Evolutionary conservation across 2,888 invertebrate species (phyloP), one percentile per base, ranked within the genome.

Genomic region (Caenorhabditis afra): DNA sequence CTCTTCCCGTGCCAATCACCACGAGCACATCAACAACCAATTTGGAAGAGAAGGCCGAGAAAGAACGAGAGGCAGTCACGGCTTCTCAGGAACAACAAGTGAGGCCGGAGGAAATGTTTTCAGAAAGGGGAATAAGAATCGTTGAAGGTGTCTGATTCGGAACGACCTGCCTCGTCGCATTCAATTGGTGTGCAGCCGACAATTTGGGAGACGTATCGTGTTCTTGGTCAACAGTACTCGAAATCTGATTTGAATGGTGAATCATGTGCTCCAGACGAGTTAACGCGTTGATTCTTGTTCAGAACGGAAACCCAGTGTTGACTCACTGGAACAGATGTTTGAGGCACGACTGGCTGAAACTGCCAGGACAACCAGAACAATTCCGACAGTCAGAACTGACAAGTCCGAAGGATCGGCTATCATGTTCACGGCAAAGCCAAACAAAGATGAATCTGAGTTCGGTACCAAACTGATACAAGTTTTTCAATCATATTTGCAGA

Each of bases 181-280:
- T 83, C 83, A 23, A 71, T 81, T 35, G 81, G 79, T 41, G 85
- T 87, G 18, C 87, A 87, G 18, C 88, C 88, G 37, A 88, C 88
- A 14, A 87, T 88, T 61, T 88, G 88, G 88, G 87, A 88, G 50
- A 86, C 86, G n/a, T 88, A 83, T 81, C 70, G 85, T 62, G 87
- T 88, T 10, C 81, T 88, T 3, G 88, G 88, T 18, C 73, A 81
- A 23, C 87, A 88, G 76, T 88, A 86, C 61, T 75, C 83, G 5
- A 80, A 80, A 66, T 64, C 79, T 49, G 75, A 75, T 58, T 39
- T 50, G 50, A 62, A 44, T 50, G 73, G 73, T 79, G 35, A 61
- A 53, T 49, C 14, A 55, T 22, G 29, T 1, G 18, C 12, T 16
- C 16, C 0, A 14, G 35, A 58, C 20, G 10, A 14, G 18, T 18